Percentiles rank a stretch among this genome's conserved stretches.
Conservation (phyloP, 2,797 vertebrate genomes). For the Periophthalmus magnuspinnatus region DNA sequence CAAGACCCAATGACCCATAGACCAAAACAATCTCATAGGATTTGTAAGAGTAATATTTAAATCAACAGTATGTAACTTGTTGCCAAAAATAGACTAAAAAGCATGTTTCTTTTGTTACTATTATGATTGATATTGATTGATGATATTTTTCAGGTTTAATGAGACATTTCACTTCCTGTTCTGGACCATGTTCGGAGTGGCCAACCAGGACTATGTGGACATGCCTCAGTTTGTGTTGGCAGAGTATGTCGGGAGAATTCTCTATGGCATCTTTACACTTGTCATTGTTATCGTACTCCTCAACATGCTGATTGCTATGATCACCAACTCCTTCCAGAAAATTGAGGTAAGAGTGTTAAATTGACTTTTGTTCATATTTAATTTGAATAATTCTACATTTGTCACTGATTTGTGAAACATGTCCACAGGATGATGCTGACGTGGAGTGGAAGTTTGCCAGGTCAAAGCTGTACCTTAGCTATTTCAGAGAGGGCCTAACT, state of each 20-base stretch:
- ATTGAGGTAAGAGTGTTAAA: constrained; percentile 79
- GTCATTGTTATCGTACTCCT: constrained; percentile 91
- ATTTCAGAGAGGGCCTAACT: constrained; percentile 88
- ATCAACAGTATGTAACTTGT: no score
- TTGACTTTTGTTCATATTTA: neutral
- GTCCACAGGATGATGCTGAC: constrained; percentile 84
- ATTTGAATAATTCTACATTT: neutral
- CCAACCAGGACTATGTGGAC: constrained; percentile 85
- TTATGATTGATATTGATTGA: no score
- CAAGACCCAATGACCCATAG: neutral
- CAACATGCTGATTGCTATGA: constrained; percentile 94
- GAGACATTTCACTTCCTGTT: constrained; percentile 90
- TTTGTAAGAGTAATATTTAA: no score
- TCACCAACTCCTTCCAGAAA: constrained; percentile 94
- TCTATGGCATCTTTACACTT: constrained; percentile 89
- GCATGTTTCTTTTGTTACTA: no score
- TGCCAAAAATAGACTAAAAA: no score
- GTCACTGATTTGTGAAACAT: neutral
- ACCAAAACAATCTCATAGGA: neutral
- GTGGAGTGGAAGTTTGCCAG: constrained; percentile 92
- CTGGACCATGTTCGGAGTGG: constrained; percentile 93
- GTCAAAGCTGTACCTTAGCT: constrained; percentile 89
- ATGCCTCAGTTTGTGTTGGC: constrained; percentile 83
- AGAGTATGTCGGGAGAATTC: constrained; percentile 82
- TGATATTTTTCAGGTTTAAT: constrained; percentile 80